Evolutionary conservation across 1,140 invertebrate species (phyloP), one percentile per base, ranked within the genome.

Genomic region (Zaprionus camerounensis): DNA sequence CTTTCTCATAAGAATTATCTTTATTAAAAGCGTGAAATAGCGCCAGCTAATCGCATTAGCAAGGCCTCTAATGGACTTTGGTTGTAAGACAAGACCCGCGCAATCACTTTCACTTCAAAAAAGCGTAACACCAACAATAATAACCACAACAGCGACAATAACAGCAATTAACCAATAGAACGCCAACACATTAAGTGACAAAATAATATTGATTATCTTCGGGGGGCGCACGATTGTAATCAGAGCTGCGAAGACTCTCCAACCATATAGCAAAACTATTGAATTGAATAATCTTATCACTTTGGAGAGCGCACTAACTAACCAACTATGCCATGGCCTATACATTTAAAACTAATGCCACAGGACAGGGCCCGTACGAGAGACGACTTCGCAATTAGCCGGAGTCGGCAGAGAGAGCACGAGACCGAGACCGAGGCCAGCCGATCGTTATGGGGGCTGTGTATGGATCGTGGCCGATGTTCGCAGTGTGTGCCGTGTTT

Each of bases 351-450:
- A 12, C 17, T 38, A n/a, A 38, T 51, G 44, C 34, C 44, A 41
- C 72, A 75, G 72, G 72, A 75, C 72, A 58, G 67, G 67, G 72
- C 41, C 72, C 58, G 28, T 46, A 71, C 63, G 67, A 75, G 72
- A 41, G 72, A 4, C 41, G 53, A 64, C 26, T 71, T 53, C 20
- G 12, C 41, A 57, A 58, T 51, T 58, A 41, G 53, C 51, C 41
- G 28, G 51, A 63, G 56, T 61, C 64, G 44, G 44, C 38, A 26
- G 36, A 64, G 34, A 63, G 68, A 36, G 22, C 46, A 46, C 53
- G 49, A 63, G 13, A 53, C 17, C 36, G 46, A 20, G 12, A 41
- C 59, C 44, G 41, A 49, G 17, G 17, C 28, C 34, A 13, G 36
- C 36, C 36, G 55, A 46, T 59, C 55, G 55, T 13, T 38, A 58